Evolutionary conservation across 1,140 invertebrate genomes (phyloP).

Genomic region (Vollenhovia emeryi): DNA sequence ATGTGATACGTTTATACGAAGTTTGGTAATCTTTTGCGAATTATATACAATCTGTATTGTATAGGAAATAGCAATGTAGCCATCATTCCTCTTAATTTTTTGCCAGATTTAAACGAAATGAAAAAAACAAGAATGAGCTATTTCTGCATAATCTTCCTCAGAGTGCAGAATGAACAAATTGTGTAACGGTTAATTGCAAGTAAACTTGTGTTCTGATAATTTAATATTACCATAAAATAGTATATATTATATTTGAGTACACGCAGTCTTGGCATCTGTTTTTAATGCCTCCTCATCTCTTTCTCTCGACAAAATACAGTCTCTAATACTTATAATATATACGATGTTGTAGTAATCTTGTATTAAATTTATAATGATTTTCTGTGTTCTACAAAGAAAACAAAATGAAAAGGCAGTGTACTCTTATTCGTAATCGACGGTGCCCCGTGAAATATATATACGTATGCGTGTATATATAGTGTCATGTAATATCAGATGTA

Average conservation of each 20-base stretch:
- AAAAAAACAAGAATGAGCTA: conserved; percentile 34
- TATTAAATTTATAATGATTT: conserved; percentile 58
- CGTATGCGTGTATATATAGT: conserved; percentile 42
- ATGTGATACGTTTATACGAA: conserved; percentile 34
- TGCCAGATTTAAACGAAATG: conserved; percentile 46
- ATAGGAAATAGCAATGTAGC: conserved; percentile 18
- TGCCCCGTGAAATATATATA: conserved; percentile 46
- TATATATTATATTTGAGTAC: conserved; percentile 56
- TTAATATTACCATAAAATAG: conserved; percentile 59
- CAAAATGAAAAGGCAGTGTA: conserved; percentile 38
- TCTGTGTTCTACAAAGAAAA: conserved; percentile 31
- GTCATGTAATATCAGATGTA: conserved; percentile 25
- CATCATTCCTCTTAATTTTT: conserved; percentile 77
- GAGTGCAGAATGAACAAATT: conserved; percentile 54
- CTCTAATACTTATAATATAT: conserved; percentile 60
- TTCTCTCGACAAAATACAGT: conserved; percentile 34
- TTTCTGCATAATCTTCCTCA: conserved; percentile 62
- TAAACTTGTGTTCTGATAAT: conserved; percentile 64
- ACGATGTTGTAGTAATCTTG: conserved; percentile 53
- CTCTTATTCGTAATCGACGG: conserved; percentile 63
- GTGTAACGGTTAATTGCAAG: conserved; percentile 52
- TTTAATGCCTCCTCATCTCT: conserved; percentile 46
- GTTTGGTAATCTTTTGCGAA: conserved; percentile 48
- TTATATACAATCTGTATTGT: conserved; percentile 25
- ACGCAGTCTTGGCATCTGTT: conserved; percentile 35